phyloP scores from a whole-genome alignment of 1,140 invertebrate species.

The Drosophila pseudoobscura region DNA sequence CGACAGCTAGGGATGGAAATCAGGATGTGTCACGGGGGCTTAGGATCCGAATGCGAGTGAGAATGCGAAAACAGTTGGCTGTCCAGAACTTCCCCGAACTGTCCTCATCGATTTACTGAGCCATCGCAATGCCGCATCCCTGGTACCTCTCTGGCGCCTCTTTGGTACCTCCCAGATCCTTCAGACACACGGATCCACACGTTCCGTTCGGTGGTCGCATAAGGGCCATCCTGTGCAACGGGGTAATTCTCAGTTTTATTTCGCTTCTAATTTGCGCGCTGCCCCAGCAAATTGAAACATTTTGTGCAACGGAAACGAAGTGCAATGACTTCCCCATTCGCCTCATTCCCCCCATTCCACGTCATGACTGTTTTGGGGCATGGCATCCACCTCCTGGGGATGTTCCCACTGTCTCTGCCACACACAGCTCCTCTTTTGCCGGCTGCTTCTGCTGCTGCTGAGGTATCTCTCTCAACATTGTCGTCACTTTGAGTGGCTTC shows the following conservation, averaged over 20 bases:
- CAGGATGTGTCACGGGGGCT: too few species aligned
- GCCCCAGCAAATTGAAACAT: constrained; percentile 52
- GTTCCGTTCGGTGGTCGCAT: not conserved
- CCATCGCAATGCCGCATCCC: not conserved
- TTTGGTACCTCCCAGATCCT: not conserved
- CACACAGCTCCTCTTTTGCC: too few species aligned
- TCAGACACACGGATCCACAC: constrained; percentile 1
- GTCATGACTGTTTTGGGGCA: too few species aligned
- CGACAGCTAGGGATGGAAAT: constrained; percentile 7
- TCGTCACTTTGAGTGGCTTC: constrained; percentile 11
- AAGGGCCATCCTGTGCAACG: constrained; percentile 12
- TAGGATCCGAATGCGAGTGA: too few species aligned
- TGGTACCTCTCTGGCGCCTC: too few species aligned
- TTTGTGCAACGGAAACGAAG: constrained; percentile 47
- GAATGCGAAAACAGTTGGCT: too few species aligned
- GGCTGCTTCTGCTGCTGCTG: not conserved
- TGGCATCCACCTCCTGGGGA: too few species aligned
- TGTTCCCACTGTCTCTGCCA: too few species aligned
- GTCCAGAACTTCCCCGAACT: not conserved
- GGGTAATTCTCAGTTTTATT: constrained; percentile 37
- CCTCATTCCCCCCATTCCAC: not conserved
- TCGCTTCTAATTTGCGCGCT: constrained; percentile 52
- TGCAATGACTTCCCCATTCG: constrained; percentile 37
- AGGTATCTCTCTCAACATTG: not conserved
- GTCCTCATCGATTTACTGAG: constrained; percentile 13